Conservation (phyloP, 2,888 invertebrate species). For the Phortica okadai region DNA sequence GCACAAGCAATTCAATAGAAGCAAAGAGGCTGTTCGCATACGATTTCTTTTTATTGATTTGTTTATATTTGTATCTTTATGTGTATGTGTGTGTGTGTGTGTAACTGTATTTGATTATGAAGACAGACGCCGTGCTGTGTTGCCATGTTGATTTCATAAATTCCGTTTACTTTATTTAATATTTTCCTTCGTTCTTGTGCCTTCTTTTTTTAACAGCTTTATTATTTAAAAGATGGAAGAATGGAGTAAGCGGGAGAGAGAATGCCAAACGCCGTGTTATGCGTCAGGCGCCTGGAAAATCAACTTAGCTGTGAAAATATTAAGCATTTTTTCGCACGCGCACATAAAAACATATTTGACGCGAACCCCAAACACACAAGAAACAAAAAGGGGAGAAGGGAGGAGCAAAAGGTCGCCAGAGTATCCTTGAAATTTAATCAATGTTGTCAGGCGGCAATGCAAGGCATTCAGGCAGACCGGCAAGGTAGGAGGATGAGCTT, state of each 20-base stretch:
- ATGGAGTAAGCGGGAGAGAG: too few relatives aligned
- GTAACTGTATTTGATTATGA: not conserved
- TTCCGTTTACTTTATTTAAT: slow-evolving; percentile 31
- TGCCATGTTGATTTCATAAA: slow-evolving; percentile 61
- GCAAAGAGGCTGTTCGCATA: slow-evolving; percentile 12
- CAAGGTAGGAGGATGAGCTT: not conserved
- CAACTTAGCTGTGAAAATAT: slow-evolving; percentile 9
- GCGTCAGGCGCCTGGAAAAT: slow-evolving; percentile 4
- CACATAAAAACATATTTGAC: slow-evolving; percentile 10
- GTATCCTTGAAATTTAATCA: slow-evolving; percentile 47
- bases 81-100: slow-evolving; percentile 30
- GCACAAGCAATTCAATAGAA: slow-evolving; percentile 46
- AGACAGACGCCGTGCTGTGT: slow-evolving; percentile 22
- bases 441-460: slow-evolving; percentile 35
- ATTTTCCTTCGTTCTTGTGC: slow-evolving; percentile 34
- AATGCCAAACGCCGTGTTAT: not conserved
- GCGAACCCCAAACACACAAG: not conserved
- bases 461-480: not conserved
- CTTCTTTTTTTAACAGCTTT: slow-evolving; percentile 38
- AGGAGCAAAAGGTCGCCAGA: not conserved
- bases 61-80: slow-evolving; percentile 45
- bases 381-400: not conserved
- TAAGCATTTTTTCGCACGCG: slow-evolving; percentile 2
- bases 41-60: slow-evolving; percentile 59
- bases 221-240: slow-evolving; percentile 6